phyloP scores from a whole-genome alignment of 1,140 invertebrate genomes.

The Bombus confusus region DNA sequence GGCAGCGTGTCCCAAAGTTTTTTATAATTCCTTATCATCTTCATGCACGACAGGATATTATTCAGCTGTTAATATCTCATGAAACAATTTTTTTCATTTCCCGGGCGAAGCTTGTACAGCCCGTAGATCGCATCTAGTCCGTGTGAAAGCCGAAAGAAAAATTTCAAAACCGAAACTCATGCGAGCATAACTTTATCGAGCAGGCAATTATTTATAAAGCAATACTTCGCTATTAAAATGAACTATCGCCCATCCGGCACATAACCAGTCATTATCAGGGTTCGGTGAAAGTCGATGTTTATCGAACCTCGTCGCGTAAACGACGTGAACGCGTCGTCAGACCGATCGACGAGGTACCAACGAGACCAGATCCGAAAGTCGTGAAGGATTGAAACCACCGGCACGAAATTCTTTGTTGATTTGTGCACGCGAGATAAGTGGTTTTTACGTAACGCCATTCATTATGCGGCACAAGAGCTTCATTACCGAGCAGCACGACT shows the following conservation, averaged over 20 bases:
- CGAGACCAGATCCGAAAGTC: background rate
- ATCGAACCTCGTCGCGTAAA: background rate
- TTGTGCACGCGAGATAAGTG: background rate
- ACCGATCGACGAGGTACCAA: background rate
- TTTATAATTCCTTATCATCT: background rate
- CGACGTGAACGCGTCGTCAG: background rate
- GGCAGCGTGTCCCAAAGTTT: background rate
- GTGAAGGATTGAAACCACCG: background rate
- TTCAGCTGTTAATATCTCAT: background rate
- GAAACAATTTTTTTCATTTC: background rate
- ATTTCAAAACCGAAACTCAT: background rate
- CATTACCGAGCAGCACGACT: conserved; percentile 22
- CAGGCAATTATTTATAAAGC: background rate
- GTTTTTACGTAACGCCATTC: conserved; percentile 26
- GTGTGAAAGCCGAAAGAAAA: background rate
- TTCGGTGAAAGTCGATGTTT: conserved; percentile 4
- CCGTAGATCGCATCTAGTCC: background rate
- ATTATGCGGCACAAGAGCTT: conserved; percentile 22
- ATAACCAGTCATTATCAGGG: background rate
- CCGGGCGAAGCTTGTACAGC: background rate
- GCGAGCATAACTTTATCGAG: background rate
- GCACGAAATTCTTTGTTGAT: background rate
- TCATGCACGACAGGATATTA: background rate
- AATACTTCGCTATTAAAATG: background rate
- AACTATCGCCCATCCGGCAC: background rate